phyloP scores from a whole-genome alignment of 2,797 vertebrate species.

The Enteromius thamalakanensis region DNA sequence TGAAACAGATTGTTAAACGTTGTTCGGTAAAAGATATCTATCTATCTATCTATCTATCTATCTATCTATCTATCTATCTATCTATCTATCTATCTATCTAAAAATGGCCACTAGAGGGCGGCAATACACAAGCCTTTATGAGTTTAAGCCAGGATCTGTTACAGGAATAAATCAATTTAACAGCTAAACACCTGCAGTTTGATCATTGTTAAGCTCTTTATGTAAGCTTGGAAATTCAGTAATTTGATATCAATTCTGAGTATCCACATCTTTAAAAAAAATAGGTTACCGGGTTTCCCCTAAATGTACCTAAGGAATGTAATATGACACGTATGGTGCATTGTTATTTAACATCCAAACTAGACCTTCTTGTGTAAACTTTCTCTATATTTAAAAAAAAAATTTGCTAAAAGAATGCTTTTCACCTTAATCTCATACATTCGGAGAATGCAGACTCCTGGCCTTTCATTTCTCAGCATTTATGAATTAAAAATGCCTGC shows the following conservation, averaged over 20 bases:
- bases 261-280: neutral
- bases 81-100: neutral
- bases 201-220: no score
- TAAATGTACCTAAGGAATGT: neutral
- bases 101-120: constrained; percentile 36
- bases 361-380: neutral
- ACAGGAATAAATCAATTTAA: neutral
- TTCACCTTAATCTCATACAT: neutral
- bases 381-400: no score
- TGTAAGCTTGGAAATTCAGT: neutral
- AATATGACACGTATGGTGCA: neutral
- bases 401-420: neutral
- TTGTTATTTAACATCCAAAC: constrained; percentile 7
- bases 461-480: neutral
- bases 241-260: neutral
- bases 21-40: neutral
- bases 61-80: neutral
- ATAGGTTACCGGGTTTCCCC: neutral
- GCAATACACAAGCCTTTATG: neutral
- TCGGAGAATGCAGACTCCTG: neutral
- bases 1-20: no score
- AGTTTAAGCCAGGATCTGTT: neutral
- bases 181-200: neutral
- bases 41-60: neutral
- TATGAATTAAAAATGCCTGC: neutral